These are phyloP conservation scores for human DNA, from an alignment of 2,113 vertebrate genomes.

Conservation along the genomic window GRCh38 chr3:34463001-34463500, in stretches of 20 bases:
- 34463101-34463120: not conserved
- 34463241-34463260: not conserved
- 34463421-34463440: not conserved
- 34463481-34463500: not conserved
- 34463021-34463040: not conserved
- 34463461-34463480: not conserved
- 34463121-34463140: not conserved
- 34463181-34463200: not conserved
- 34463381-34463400: not conserved
- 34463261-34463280: not conserved
- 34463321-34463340: not conserved
- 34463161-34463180: not conserved
- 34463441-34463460: not conserved
- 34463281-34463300: not conserved
- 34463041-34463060: not conserved
- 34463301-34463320: not conserved
- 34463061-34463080: not conserved
- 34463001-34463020: not conserved
- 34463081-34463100: not conserved
- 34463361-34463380: not conserved
- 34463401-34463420: not conserved
- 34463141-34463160: not conserved
- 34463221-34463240: not conserved
- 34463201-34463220: not conserved
- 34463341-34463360: not conserved